phyloP scores from a whole-genome alignment of 1,140 invertebrate species.

The Macrobrachium nipponense region DNA sequence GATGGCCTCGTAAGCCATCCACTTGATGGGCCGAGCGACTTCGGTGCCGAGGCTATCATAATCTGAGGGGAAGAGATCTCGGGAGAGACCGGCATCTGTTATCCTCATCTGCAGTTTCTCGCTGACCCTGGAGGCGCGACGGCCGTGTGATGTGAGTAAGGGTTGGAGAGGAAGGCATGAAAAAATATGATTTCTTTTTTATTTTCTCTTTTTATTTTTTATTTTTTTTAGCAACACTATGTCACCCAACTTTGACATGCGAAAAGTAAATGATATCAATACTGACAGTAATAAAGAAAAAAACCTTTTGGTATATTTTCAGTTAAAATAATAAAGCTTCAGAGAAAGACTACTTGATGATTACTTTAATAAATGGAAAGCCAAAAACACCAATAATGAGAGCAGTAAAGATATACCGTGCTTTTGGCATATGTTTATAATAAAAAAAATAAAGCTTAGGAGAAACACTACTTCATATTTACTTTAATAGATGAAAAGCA shows the following conservation, averaged over 20 bases:
- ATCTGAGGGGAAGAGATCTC: constrained; percentile 94
- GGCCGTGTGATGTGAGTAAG: constrained; percentile 67
- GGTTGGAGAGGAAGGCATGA: background rate
- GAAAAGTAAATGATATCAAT: background rate
- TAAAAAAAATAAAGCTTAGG: too few species aligned
- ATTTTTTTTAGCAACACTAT: background rate
- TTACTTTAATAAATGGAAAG: too few species aligned
- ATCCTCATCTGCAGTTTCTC: constrained; percentile 89
- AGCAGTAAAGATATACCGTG: too few species aligned
- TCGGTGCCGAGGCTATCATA: constrained; percentile 95
- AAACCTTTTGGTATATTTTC: too few species aligned
- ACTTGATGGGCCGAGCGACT: constrained; percentile 89
- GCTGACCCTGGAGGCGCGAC: constrained; percentile 76
- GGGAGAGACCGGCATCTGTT: constrained; percentile 88
- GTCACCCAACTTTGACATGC: background rate
- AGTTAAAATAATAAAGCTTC: too few species aligned
- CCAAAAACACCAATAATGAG: too few species aligned
- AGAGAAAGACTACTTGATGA: too few species aligned
- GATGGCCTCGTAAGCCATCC: constrained; percentile 90
- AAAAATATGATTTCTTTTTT: too few species aligned
- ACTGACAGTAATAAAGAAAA: background rate
- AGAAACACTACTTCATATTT: too few species aligned
- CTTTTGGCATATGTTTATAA: too few species aligned
- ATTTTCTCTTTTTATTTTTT: too few species aligned
- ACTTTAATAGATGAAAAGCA: too few species aligned